Base-by-base conservation (phyloP, 2,113 vertebrate species). In the Condylura cristata region DNA sequence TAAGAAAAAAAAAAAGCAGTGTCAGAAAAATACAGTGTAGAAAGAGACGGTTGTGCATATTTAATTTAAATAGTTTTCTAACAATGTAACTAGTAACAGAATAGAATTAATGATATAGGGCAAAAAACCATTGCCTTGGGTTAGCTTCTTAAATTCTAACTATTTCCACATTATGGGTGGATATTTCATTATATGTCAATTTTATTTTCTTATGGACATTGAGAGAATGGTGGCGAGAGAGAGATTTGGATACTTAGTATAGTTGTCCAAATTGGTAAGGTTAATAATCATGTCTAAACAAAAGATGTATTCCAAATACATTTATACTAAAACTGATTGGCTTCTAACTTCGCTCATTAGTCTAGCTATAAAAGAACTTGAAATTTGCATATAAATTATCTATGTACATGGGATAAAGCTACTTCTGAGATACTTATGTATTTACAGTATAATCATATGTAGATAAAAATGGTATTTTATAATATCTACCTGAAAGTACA, bases 381-480 rank as follows among this genome's bases (percentile, higher is more conserved):
- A 84, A 78, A 58, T 26, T 41, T 88, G 41, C 65, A 70, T 93
- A 76, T 1, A 65, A 76, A 83, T 61, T 56, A 86, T 66, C 13
- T 63, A 90, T 60, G 70, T 92, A 88, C 32, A 93, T 58, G 20
- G 16, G 87, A 81, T 84, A 76, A 66, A 89, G 53, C 87, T 96
- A 76, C 63, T 84, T 74, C 16, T 68, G 46, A 70, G 28, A 81
- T 80, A 83, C 86, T 63, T 75, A 68, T 86, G 22, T 88, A 83
- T 89, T 88, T 82, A 80, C 60, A 96, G 9, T 65, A 88, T 44
- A 94, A 71, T 72, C 28, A 46, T 51, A 75, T 20, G 71, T 30
- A 93, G 48, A 83, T 79, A 68, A 88, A 96, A 95, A 76, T 30
- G 76, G 75, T 56, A 81, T 89, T 91, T 86, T 84, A 20, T 75